Conservation (phyloP, 2,113 vertebrate genomes). For the Sinocyclocheilus anophthalmus region DNA sequence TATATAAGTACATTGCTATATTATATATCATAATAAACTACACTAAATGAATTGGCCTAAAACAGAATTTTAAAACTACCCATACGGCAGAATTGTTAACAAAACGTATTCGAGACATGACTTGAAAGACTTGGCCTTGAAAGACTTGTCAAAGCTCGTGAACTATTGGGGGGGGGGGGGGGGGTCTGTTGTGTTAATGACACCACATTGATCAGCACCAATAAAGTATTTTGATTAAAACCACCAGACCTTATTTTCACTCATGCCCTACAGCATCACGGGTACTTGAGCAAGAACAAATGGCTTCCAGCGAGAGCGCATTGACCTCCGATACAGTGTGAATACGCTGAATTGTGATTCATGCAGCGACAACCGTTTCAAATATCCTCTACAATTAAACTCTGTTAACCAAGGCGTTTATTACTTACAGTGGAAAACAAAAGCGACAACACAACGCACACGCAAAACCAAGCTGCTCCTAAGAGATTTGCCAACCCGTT, state of each 20-base stretch:
- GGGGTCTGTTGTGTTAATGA: neutral
- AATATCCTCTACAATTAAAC: conserved; percentile 12
- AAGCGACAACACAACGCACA: neutral
- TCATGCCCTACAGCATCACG: neutral
- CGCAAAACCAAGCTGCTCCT: neutral
- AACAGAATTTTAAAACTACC: neutral
- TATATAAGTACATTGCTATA: neutral
- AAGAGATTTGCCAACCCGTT: neutral
- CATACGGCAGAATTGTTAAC: neutral
- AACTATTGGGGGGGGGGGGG: too few relatives aligned
- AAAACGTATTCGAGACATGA: neutral
- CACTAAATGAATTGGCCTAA: neutral
- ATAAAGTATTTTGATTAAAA: conserved; percentile 18
- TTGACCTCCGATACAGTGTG: neutral
- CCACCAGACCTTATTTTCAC: conserved; percentile 14
- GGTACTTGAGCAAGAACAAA: neutral
- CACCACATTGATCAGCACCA: neutral
- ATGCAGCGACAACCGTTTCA: neutral
- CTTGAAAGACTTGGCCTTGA: neutral
- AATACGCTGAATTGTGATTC: conserved; percentile 17
- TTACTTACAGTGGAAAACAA: conserved; percentile 22
- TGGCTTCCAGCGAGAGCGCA: neutral
- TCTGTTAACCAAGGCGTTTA: conserved; percentile 6
- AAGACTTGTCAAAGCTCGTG: neutral
- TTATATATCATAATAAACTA: neutral